phyloP scores from a whole-genome alignment of 1,140 invertebrate species.

The Rhyzopertha dominica region DNA sequence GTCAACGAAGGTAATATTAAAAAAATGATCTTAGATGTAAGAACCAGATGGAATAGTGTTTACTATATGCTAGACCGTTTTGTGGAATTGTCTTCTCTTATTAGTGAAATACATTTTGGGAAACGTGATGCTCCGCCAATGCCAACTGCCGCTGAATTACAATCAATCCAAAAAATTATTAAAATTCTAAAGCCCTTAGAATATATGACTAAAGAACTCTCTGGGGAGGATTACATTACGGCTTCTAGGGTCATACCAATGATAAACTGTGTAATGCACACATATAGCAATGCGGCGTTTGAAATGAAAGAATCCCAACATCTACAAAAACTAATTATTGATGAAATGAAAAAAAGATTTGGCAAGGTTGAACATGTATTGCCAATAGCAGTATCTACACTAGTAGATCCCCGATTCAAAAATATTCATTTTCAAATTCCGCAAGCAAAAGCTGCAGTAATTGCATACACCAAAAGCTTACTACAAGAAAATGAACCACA shows the following conservation, averaged over 20 bases:
- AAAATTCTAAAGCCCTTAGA: neutral
- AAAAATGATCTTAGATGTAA: conserved; percentile 5
- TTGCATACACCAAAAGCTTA: too few relatives aligned
- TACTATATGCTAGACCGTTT: conserved; percentile 4
- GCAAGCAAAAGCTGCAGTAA: too few relatives aligned
- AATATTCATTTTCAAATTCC: conserved; percentile 22
- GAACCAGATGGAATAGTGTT: conserved; percentile 1
- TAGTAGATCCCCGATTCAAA: conserved; percentile 5
- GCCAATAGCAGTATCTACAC: neutral
- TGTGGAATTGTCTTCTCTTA: neutral
- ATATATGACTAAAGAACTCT: conserved; percentile 5
- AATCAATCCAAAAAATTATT: neutral
- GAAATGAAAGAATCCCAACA: neutral
- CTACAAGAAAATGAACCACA: too few relatives aligned
- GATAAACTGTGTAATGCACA: conserved; percentile 5
- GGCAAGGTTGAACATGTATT: conserved; percentile 2
- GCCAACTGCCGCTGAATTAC: neutral
- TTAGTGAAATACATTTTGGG: neutral
- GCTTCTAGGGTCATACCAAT: conserved; percentile 1
- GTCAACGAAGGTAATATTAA: too few relatives aligned
- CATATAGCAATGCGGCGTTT: too few relatives aligned
- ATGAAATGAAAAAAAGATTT: conserved; percentile 5
- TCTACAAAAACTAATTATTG: neutral
- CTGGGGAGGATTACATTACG: conserved; percentile 1
- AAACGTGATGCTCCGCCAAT: neutral